Conservation (phyloP, 2,888 invertebrate genomes). For the Tricholauxania praeusta region DNA sequence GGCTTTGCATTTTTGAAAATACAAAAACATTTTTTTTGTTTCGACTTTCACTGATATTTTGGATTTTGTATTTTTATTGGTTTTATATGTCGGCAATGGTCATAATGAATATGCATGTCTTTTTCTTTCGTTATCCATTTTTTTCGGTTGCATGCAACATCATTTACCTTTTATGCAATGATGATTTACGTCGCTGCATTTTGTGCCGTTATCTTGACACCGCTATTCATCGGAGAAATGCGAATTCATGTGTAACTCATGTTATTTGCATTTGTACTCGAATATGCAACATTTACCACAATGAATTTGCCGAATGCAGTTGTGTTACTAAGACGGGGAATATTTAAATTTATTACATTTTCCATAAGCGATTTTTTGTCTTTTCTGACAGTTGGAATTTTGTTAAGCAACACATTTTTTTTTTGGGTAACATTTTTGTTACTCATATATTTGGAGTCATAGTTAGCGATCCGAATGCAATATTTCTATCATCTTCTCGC, state of each 20-base stretch:
- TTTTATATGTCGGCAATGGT: neutral
- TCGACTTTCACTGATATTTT: no score
- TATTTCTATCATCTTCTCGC: no score
- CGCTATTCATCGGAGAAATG: neutral
- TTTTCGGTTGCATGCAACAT: constrained; percentile 29
- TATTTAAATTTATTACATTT: constrained; percentile 23
- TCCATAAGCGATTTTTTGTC: constrained; percentile 27
- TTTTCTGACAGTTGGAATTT: constrained; percentile 3
- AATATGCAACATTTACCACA: neutral
- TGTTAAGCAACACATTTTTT: constrained; percentile 10
- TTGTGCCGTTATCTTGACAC: constrained; percentile 7
- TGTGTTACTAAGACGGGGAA: constrained; percentile 8
- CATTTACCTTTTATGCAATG: constrained; percentile 22
- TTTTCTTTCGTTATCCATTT: constrained; percentile 19
- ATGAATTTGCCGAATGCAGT: constrained; percentile 11
- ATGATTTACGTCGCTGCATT: constrained; percentile 33
- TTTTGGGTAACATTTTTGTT: neutral
- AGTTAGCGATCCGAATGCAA: no score
- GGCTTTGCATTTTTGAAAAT: neutral
- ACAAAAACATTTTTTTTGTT: no score
- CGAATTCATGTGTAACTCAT: neutral
- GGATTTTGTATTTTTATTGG: no score
- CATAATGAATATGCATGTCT: constrained; percentile 37
- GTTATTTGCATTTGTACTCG: no score
- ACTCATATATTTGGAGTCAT: no score